A percentile compares a stretch with the other conserved stretches of the same genome.
Evolutionary conservation across 2,888 invertebrate genomes (phyloP).

Genomic region (Microplitis manilae): DNA sequence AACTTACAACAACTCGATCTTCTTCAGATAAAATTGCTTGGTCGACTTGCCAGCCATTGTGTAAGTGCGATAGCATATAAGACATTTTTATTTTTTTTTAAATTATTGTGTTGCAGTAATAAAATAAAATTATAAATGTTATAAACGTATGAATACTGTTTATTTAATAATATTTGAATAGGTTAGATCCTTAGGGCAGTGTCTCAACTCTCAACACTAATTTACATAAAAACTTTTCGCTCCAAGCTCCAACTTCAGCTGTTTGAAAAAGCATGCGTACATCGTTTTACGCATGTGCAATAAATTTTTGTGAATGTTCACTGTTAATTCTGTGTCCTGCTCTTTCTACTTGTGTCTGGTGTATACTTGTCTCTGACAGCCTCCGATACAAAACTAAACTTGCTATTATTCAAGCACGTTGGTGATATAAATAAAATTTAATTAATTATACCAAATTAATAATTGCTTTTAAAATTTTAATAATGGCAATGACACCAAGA

Average conservation of each 20-base stretch:
- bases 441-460: background rate
- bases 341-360: too few relatives aligned
- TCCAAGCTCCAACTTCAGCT: too few relatives aligned
- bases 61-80: constrained; percentile 99
- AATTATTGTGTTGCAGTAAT: background rate
- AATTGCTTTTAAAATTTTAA: background rate
- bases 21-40: constrained; percentile 99
- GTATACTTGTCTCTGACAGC: too few relatives aligned
- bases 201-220: too few relatives aligned
- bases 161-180: too few relatives aligned
- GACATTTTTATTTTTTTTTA: constrained; percentile 81
- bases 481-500: constrained; percentile 72
- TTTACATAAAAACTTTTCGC: too few relatives aligned
- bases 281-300: too few relatives aligned
- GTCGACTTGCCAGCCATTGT: constrained; percentile 99
- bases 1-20: constrained; percentile 94
- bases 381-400: too few relatives aligned
- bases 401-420: background rate
- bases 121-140: background rate
- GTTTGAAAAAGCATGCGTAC: too few relatives aligned
- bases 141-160: background rate
- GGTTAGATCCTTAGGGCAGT: too few relatives aligned
- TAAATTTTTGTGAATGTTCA: too few relatives aligned
- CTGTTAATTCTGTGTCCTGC: too few relatives aligned
- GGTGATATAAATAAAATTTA: background rate